Evolutionary conservation across 2,888 invertebrate genomes (phyloP).

Genomic region (Coleophora deauratella): DNA sequence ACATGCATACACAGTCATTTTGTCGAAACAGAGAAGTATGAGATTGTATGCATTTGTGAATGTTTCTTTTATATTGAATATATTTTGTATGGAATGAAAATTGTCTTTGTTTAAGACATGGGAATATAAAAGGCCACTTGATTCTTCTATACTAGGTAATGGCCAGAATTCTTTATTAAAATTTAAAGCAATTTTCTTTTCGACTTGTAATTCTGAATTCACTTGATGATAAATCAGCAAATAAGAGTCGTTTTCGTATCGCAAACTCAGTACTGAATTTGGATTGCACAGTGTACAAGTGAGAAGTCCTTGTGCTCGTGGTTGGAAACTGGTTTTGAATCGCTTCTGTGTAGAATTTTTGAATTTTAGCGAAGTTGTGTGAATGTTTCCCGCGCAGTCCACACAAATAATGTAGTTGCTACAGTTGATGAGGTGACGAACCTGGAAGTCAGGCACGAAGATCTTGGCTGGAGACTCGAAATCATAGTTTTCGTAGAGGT

Average conservation of each 20-base stretch:
- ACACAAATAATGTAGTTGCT: conserved; percentile 42
- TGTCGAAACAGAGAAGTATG: conserved; percentile 37
- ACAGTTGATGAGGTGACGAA: conserved; percentile 30
- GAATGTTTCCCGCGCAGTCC: conserved; percentile 38
- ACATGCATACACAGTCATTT: conserved; percentile 31
- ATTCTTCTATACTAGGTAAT: conserved; percentile 12
- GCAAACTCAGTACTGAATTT: conserved; percentile 32
- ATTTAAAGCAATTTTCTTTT: conserved; percentile 23
- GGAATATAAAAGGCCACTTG: conserved; percentile 25
- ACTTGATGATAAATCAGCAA: conserved; percentile 35
- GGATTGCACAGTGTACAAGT: conserved; percentile 18
- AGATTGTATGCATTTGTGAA: conserved; percentile 18
- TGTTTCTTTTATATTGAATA: conserved; percentile 20
- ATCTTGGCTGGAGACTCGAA: conserved; percentile 28
- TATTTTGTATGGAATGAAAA: conserved; percentile 17
- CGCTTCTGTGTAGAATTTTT: conserved; percentile 37
- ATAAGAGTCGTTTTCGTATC: conserved; percentile 27
- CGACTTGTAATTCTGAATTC: conserved; percentile 30
- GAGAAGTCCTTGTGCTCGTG: conserved; percentile 27
- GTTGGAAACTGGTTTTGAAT: conserved; percentile 33
- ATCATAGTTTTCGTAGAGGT: conserved; percentile 38
- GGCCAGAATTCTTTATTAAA: conserved; percentile 18
- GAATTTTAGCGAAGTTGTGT: conserved; percentile 40
- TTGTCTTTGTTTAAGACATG: conserved; percentile 17
- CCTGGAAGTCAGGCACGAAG: conserved; percentile 38